A percentile compares a stretch with the other conserved stretches of the same genome.
These are phyloP conservation scores for Heliconius aoede DNA, from an alignment of 2,888 invertebrate genomes.

Conservation along the genomic window DNA sequence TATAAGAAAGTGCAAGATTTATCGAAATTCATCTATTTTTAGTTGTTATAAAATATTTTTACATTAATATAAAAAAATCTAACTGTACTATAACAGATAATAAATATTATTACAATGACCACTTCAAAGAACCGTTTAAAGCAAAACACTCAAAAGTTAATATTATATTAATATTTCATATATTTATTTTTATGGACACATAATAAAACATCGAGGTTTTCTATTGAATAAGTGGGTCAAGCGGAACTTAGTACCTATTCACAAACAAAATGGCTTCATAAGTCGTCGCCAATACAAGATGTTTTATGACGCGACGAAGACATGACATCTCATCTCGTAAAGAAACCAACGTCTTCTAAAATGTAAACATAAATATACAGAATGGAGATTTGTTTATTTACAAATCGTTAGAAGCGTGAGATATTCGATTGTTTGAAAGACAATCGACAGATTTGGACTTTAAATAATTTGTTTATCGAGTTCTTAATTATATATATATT, in stretches of 20 bases:
- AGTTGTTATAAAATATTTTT: not conserved
- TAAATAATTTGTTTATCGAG: not conserved
- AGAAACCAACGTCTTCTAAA: constrained; percentile 27
- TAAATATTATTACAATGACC: not conserved
- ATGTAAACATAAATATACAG: constrained; percentile 29
- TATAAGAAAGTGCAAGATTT: no score
- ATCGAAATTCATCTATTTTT: no score
- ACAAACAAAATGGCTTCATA: constrained; percentile 27
- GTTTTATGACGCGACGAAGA: constrained; percentile 29
- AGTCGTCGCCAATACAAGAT: constrained; percentile 24
- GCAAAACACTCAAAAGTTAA: not conserved
- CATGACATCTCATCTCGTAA: constrained; percentile 25
- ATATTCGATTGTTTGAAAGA: constrained; percentile 38
- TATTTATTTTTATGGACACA: constrained; percentile 8
- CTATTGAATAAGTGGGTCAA: constrained; percentile 22
- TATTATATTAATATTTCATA: constrained; percentile 18
- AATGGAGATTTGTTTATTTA: constrained; percentile 1
- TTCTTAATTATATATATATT: not conserved
- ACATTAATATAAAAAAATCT: not conserved
- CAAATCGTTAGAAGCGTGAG: no score
- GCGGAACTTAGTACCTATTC: constrained; percentile 23
- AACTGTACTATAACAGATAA: not conserved
- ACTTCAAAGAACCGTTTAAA: constrained; percentile 1
- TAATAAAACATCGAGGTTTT: constrained; percentile 1
- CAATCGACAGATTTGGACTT: constrained; percentile 24